Percentiles rank a stretch among this genome's conserved stretches.
Evolutionary conservation across 2,888 invertebrate species (phyloP).

Genomic region (Drosophila kanekoi): DNA sequence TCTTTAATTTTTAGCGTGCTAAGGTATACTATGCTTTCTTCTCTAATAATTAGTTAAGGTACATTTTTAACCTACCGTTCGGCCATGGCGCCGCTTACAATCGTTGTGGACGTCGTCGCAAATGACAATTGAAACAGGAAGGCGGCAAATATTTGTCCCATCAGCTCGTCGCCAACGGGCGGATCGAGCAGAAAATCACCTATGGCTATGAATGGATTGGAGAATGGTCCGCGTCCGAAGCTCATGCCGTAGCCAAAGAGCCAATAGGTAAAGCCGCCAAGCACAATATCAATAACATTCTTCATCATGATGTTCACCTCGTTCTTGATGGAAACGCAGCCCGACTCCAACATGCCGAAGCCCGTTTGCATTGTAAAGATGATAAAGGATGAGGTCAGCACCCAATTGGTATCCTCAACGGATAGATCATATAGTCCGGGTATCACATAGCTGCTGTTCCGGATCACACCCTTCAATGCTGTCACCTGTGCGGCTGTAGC

Average conservation of each 20-base stretch:
- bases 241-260: conserved; percentile 96
- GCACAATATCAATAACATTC: conserved; percentile 95
- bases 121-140: conserved; percentile 96
- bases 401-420: conserved; percentile 94
- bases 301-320: conserved; percentile 99
- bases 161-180: conserved; percentile 89
- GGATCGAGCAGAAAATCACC: conserved; percentile 94
- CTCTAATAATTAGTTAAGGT: too few relatives aligned
- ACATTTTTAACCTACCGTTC: conserved; percentile 88
- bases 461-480: conserved; percentile 80
- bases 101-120: conserved; percentile 94
- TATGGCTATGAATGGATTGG: conserved; percentile 92
- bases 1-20: too few relatives aligned
- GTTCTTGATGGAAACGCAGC: conserved; percentile 96
- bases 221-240: conserved; percentile 90
- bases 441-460: conserved; percentile 85
- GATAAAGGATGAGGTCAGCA: conserved; percentile 94
- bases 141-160: conserved; percentile 94
- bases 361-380: conserved; percentile 98
- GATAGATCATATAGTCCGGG: conserved; percentile 89
- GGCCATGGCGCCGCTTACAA: conserved; percentile 97
- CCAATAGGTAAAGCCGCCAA: conserved; percentile 96
- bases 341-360: conserved; percentile 97
- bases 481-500: conserved; percentile 78
- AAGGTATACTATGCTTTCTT: too few relatives aligned